Conservation (phyloP, 2,113 vertebrate species). For the Callospermophilus lateralis region DNA sequence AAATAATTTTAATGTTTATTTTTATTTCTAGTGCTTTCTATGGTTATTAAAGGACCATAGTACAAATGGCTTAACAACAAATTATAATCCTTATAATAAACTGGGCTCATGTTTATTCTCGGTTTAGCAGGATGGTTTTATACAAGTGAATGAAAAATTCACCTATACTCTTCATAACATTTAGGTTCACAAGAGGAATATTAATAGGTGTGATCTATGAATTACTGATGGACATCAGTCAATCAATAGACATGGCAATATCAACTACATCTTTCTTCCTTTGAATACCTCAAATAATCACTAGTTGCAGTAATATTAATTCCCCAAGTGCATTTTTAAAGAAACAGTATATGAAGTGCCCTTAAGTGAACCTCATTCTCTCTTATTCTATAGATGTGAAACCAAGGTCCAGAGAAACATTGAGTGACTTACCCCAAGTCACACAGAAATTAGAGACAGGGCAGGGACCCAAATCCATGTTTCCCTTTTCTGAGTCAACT, state of each 20-base stretch:
- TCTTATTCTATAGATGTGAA: not conserved
- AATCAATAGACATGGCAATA: not conserved
- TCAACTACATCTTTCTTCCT: not conserved
- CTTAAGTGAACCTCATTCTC: not conserved
- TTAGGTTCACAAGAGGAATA: slow-evolving; percentile 24
- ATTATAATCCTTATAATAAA: slow-evolving; percentile 12
- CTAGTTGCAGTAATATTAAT: slow-evolving; percentile 40
- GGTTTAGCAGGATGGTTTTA: not conserved
- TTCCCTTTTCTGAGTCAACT: not conserved
- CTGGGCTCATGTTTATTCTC: not conserved
- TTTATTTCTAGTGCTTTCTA: not conserved
- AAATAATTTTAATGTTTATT: not conserved
- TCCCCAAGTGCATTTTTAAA: not conserved
- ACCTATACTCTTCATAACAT: not conserved
- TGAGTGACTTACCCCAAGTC: not conserved
- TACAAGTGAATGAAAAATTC: slow-evolving; percentile 18
- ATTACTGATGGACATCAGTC: not conserved
- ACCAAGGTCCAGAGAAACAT: not conserved
- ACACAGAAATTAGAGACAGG: not conserved
- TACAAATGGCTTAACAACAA: slow-evolving; percentile 25
- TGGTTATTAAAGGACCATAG: not conserved
- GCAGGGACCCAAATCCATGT: not conserved
- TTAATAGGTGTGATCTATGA: not conserved
- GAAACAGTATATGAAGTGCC: not conserved
- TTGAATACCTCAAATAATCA: slow-evolving; percentile 4